Conservation (phyloP, 1,140 invertebrate species). For the Penaeus japonicus region DNA sequence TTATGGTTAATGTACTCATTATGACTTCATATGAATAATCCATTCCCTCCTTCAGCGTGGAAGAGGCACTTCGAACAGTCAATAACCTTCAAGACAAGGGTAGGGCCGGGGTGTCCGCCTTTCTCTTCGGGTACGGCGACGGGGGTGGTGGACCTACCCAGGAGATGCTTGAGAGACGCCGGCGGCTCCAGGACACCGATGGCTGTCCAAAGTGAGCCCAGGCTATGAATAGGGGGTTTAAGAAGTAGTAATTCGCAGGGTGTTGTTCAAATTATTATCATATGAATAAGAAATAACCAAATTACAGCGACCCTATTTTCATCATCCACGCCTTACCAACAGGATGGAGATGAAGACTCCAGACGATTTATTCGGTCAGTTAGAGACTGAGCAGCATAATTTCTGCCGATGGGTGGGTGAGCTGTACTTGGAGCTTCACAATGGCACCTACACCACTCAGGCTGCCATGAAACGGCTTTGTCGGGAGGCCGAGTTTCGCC, state of each 20-base stretch:
- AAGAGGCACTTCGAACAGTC: slow-evolving; percentile 65
- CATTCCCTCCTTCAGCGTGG: slow-evolving; percentile 42
- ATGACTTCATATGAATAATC: neutral
- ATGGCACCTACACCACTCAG: slow-evolving; percentile 70
- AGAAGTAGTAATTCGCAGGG: no score
- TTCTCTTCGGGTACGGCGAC: slow-evolving; percentile 70
- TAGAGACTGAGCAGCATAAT: slow-evolving; percentile 64
- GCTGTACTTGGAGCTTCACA: slow-evolving; percentile 69
- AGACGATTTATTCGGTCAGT: slow-evolving; percentile 65
- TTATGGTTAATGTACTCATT: no score
- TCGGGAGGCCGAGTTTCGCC: slow-evolving; percentile 65
- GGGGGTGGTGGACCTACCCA: slow-evolving; percentile 70
- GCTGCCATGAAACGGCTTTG: slow-evolving; percentile 67
- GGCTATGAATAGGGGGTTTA: no score
- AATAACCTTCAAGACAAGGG: slow-evolving; percentile 70
- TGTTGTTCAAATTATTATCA: no score
- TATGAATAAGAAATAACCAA: neutral
- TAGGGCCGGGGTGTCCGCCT: slow-evolving; percentile 64
- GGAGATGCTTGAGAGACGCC: slow-evolving; percentile 67
- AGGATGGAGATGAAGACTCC: slow-evolving; percentile 66
- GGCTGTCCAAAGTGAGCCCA: slow-evolving; percentile 67
- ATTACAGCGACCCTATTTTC: neutral
- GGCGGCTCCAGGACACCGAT: slow-evolving; percentile 66
- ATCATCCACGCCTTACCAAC: neutral
- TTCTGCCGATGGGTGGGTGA: slow-evolving; percentile 69